A percentile compares a stretch with the other conserved stretches of the same genome.
phyloP scores from a whole-genome alignment of 2,113 vertebrate species.

The Rhodinocichla rosea region DNA sequence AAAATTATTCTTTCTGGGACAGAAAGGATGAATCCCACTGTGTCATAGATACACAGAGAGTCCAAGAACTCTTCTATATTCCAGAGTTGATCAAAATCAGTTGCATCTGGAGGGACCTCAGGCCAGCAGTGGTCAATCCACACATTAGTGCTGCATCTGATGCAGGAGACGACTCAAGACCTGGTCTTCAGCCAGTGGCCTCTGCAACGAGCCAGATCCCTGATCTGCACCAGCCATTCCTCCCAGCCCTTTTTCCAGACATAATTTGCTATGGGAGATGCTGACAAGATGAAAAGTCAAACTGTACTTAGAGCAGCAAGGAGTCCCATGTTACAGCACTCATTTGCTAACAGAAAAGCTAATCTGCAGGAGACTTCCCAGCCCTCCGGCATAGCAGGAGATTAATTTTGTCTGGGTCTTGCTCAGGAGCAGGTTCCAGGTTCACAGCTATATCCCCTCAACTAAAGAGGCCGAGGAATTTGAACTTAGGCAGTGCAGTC shows the following conservation, averaged over 20 bases:
- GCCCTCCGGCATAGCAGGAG: neutral
- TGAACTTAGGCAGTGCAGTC: neutral
- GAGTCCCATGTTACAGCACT: neutral
- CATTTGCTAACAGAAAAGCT: neutral
- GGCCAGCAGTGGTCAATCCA: neutral
- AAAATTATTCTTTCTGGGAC: neutral
- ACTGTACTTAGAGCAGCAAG: neutral
- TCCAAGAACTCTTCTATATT: neutral
- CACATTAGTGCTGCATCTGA: neutral
- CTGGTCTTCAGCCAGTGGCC: neutral
- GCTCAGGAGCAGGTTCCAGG: neutral
- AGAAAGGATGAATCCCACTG: neutral
- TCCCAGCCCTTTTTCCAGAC: neutral
- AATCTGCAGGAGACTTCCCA: neutral
- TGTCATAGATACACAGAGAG: neutral
- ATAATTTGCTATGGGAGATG: neutral
- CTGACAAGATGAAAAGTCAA: neutral
- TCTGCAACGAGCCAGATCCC: neutral
- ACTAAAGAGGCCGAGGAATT: neutral
- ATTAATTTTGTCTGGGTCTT: neutral
- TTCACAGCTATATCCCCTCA: constrained; percentile 4
- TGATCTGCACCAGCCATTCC: neutral
- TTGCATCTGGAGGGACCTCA: neutral
- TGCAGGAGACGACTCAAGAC: neutral
- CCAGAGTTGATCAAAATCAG: neutral